Evolutionary conservation across 2,113 vertebrate genomes (phyloP), one percentile per base, ranked within the genome.

Genomic region (Otis tarda): DNA sequence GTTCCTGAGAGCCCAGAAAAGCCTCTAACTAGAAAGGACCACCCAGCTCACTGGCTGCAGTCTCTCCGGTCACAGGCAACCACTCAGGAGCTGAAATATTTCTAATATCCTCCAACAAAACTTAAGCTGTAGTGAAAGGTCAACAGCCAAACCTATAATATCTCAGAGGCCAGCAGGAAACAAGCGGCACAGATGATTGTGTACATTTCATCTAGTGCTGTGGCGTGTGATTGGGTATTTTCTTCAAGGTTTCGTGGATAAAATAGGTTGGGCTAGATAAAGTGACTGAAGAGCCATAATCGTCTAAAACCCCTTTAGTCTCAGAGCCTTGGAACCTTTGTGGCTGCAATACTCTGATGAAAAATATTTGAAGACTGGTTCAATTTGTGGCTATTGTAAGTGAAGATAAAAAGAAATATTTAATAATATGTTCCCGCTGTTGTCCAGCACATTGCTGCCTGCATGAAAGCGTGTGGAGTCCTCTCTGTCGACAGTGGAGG

Each of bases 381-480:
- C 35, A 87, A 77, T 89, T 83, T 65, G 47, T 85, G 79, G 33
- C 60, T 87, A 41, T 93, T 96, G 84, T 95, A 79, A 82, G 47
- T 61, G 47, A 93, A 95, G 91, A 95, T 95, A 86, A 96, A 96
- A 97, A 94, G 76, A 91, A 80, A 75, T 95, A 83, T 91, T 86
- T 89, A 94, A 86, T 91, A 96, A 95, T 91, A 47, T n/a, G 28
- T 95, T 97, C 89, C 85, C 5, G 4, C 90, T 96, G 90, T 95
- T 96, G 90, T 84, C 93, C 89, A 87, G 64, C 61, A 37, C 41
- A 57, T 76, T 95, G 82, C 86, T 89, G 92, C 79, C 87, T 86
- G 64, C 21, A 4, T 78, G 86, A 83, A 94, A 69, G 56, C 84
- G 14, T 87, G 61, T 76, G 80, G 47, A 92, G 25, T n/a, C 30